Evolutionary conservation across 2,113 vertebrate species (phyloP), one percentile per base, ranked within the genome.

Genomic region (Recurvirostra avosetta): DNA sequence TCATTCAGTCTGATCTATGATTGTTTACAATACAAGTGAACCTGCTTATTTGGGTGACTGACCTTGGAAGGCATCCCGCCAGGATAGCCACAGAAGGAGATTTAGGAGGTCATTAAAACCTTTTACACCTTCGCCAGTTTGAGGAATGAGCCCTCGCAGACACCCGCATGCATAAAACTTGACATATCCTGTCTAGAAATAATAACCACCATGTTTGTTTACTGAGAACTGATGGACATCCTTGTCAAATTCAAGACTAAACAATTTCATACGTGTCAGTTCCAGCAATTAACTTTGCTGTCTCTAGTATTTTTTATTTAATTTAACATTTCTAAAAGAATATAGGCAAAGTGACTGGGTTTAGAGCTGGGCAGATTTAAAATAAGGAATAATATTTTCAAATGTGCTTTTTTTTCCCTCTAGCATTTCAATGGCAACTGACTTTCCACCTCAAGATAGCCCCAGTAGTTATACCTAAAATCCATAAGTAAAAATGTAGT

Each of bases 91-190:
- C 52, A 63, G 78, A 59, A 88, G 66, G 70, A 78, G 86, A 96
- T 92, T 96, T 96, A 96, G 90, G 78, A 95, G 82, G 84, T 58
- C 87, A 77, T 91, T 96, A 95, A 97, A 96, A 82, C 67, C 65
- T 94, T 97, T 98, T 93, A 90, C 81, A 94, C 85, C 80, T 96
- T 95, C 1, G 3, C 79, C 78, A 68, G 3, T 41, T 75, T 86
- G 92, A 96, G 23, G 56, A 96, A 97, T 85, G 92, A 94, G 77
- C 30, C 88, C 50, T 58, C 0, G 0, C 66, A 92, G 76, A 77
- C 0, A 4, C 72, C 65, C 6, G 1, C 77, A 13, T 0, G 2
- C 70, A 77, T 70, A 89, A 95, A 97, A 94, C 67, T 86, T 85
- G 81, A 80, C 86, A 70, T 72, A 96, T 49, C 50, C 93, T 84